These are phyloP conservation scores for Xestia c-nigrum DNA, from an alignment of 2,888 invertebrate species.

Conservation along the genomic window DNA sequence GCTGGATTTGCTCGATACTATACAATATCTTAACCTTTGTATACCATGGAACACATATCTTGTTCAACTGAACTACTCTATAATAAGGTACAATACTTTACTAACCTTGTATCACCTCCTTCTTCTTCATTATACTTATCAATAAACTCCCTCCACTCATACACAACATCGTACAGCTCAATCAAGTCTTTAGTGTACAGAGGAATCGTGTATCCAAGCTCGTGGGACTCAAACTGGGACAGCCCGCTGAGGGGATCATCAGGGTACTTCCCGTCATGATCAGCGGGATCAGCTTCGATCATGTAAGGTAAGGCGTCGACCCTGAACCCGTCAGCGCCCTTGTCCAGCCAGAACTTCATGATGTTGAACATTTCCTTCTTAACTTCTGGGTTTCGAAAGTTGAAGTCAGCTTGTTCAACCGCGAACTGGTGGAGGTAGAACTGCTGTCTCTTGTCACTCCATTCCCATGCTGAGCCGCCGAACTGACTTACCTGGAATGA, in stretches of 20 bases:
- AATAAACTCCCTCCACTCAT: conserved; percentile 90
- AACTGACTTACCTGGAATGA: conserved; percentile 87
- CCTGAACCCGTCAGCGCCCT: conserved; percentile 94
- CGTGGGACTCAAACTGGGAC: conserved; percentile 84
- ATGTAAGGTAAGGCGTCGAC: conserved; percentile 92
- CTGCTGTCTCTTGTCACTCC: conserved; percentile 91
- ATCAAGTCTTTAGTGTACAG: conserved; percentile 91
- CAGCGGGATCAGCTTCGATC: conserved; percentile 87
- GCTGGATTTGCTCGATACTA: not conserved
- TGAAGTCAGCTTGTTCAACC: conserved; percentile 92
- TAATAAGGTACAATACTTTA: not conserved
- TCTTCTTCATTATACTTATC: conserved; percentile 85
- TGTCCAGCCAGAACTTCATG: conserved; percentile 93
- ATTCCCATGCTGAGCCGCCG: conserved; percentile 93
- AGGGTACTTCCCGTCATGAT: conserved; percentile 81
- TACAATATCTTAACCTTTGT: not conserved
- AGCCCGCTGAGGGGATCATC: conserved; percentile 88
- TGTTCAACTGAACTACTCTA: not conserved
- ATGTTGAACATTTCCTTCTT: conserved; percentile 90
- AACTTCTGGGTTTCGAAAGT: conserved; percentile 91
- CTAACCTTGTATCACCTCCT: conserved; percentile 85
- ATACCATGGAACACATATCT: not conserved
- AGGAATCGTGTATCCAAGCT: conserved; percentile 91
- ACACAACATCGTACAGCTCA: conserved; percentile 89
- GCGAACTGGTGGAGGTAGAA: conserved; percentile 93